Conservation (phyloP, 2,797 vertebrate genomes). For the Rhincodon typus region DNA sequence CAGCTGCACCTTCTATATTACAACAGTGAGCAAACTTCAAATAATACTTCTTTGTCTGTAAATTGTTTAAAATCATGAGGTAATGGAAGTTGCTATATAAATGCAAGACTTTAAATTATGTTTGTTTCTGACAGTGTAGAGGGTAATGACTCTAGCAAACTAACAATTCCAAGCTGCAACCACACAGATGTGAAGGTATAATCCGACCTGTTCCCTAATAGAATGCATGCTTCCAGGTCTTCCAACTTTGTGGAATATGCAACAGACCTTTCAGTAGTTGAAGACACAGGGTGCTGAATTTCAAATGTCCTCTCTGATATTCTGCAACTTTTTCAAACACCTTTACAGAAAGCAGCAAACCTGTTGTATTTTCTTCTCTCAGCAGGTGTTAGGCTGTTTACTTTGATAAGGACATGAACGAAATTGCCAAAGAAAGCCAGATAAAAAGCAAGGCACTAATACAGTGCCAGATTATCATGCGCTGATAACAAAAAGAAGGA, state of each 20-base stretch:
- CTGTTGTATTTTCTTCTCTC: background rate
- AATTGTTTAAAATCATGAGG: background rate
- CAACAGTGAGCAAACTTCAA: background rate
- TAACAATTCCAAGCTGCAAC: background rate
- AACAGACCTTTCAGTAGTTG: background rate
- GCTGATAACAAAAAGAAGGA: slow-evolving; percentile 12
- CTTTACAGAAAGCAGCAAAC: background rate
- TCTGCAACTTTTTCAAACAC: background rate
- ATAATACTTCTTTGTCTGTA: too few relatives aligned
- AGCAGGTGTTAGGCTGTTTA: background rate
- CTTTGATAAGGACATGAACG: slow-evolving; percentile 28
- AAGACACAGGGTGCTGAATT: background rate
- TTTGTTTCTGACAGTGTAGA: background rate
- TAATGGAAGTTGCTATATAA: background rate
- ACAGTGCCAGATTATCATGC: background rate
- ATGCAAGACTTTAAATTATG: too few relatives aligned
- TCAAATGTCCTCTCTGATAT: background rate
- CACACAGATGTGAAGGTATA: background rate
- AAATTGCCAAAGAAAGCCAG: background rate
- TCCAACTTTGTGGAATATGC: background rate
- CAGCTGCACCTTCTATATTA: background rate
- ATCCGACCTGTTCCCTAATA: background rate
- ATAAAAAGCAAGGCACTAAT: background rate
- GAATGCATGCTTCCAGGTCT: background rate
- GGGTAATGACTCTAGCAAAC: background rate